Percentiles rank a stretch among this genome's conserved stretches.
phyloP scores from a whole-genome alignment of 2,113 vertebrate species.

The Lophius piscatorius region DNA sequence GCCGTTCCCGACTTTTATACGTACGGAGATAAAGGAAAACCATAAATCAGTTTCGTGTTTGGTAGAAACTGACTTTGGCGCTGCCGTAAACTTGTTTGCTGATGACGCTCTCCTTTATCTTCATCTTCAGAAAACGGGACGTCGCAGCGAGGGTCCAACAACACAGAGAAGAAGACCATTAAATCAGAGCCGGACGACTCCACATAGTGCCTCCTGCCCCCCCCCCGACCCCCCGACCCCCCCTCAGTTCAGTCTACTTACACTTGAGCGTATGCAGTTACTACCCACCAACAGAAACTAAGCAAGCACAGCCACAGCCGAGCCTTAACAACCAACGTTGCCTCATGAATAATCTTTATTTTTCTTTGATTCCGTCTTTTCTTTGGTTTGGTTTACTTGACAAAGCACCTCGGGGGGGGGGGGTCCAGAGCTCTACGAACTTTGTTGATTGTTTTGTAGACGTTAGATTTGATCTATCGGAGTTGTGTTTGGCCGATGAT shows the following conservation, averaged over 20 bases:
- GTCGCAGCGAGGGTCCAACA: slow-evolving; percentile 86
- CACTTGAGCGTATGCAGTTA: slow-evolving; percentile 79
- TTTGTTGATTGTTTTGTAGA: slow-evolving; percentile 63
- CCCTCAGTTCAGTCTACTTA: slow-evolving; percentile 49
- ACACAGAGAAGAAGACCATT: slow-evolving; percentile 89
- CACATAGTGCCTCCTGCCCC: slow-evolving; percentile 85
- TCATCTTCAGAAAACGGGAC: slow-evolving; percentile 86
- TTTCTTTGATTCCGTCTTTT: slow-evolving; percentile 66
- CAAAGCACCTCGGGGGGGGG: slow-evolving; percentile 84
- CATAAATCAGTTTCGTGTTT: too few species aligned
- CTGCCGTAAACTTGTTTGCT: slow-evolving; percentile 15
- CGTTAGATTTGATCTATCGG: slow-evolving; percentile 45
- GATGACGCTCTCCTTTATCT: slow-evolving; percentile 32
- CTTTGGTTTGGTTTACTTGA: slow-evolving; percentile 43
- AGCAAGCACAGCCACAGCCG: slow-evolving; percentile 84
- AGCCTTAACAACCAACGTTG: slow-evolving; percentile 99
- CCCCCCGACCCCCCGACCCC: neutral
- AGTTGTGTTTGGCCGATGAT: slow-evolving; percentile 30
- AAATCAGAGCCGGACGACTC: slow-evolving; percentile 97
- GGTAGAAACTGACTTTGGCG: too few species aligned
- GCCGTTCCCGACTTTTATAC: too few species aligned
- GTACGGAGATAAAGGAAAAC: too few species aligned
- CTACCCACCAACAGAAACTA: slow-evolving; percentile 81
- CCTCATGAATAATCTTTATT: slow-evolving; percentile 86
- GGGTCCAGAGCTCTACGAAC: slow-evolving; percentile 21